Base-by-base conservation (phyloP, 2,113 vertebrate species). In the Thalassarche chlororhynchos region DNA sequence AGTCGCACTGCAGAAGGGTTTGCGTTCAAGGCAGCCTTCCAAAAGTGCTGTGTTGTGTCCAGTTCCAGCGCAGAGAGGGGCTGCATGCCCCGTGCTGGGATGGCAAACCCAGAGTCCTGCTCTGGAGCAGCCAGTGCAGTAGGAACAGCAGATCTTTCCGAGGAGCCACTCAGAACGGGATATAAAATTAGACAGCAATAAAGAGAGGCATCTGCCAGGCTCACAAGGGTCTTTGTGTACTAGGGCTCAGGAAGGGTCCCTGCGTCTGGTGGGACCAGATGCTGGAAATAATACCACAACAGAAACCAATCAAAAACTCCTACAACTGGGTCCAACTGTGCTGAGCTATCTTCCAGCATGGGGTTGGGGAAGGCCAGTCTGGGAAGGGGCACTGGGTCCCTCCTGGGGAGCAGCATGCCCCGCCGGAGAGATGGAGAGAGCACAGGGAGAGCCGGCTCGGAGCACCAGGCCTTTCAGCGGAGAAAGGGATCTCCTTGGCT, bases 31-130 rank as follows among this genome's bases (percentile, higher is more conserved):
- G 58, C 62, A 38, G 70, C 77, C 66, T 52, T 17, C 31, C 29
- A 0, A 8, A 42, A 46, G 44, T 0, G 1, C 62, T 2, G 2
- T 0, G 3, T 8, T 7, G 36, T 21, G 62, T 44, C 72, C 26
- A 3, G 28, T 4, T 52, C 65, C 81, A 77, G 83, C 8, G 14
- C 28, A 5, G 84, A 85, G 69, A 34, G 19, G 14, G 49, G 54
- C 28, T 8, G n/a, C 0, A 17, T 11, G 52, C 62, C 31, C 49
- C 1, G 12, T 8, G 29, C 60, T 47, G 84, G 44, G 61, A 78
- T 26, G 46, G 46, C 2, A 5, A 54, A 26, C 64, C 58, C 57
- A 9, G n/a, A 32, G 38, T 6, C 36, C 62, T 44, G 72, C 60
- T 51, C 34, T 6, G 36, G 74, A 44, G 47, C 5, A 2, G 42